Conservation (phyloP, 1,140 invertebrate genomes). For the Brachionus rotundiformis region DNA sequence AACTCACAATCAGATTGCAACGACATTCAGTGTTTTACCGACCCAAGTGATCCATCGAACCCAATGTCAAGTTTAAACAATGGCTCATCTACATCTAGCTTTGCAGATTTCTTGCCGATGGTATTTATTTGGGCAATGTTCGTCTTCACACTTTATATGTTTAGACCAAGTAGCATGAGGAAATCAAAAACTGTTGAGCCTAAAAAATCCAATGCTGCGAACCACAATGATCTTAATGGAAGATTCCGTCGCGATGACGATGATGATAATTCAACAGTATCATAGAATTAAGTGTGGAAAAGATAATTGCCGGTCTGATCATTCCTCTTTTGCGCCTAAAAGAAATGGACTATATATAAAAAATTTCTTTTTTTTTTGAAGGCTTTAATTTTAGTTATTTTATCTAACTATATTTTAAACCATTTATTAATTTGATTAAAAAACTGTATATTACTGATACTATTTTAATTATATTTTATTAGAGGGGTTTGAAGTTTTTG, state of each 20-base stretch:
- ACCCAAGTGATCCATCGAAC: constrained; percentile 25
- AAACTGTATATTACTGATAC: too few species aligned
- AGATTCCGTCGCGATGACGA: background rate
- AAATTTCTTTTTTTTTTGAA: background rate
- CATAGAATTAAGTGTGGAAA: background rate
- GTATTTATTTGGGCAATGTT: constrained; percentile 31
- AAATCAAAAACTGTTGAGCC: background rate
- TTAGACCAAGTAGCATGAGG: constrained; percentile 35
- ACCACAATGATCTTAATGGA: background rate
- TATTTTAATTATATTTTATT: too few species aligned
- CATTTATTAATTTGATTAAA: background rate
- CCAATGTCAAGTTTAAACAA: constrained; percentile 44
- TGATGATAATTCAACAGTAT: constrained; percentile 29
- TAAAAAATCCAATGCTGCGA: background rate
- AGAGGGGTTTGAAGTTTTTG: too few species aligned
- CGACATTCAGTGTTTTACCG: constrained; percentile 44
- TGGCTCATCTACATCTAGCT: background rate
- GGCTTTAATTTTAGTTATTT: background rate
- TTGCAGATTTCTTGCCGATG: constrained; percentile 1
- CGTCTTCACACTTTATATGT: background rate
- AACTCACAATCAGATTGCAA: constrained; percentile 29
- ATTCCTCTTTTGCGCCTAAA: background rate
- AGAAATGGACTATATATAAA: background rate
- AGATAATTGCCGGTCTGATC: constrained; percentile 5
- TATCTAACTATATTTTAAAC: background rate